Evolutionary conservation across 2,888 invertebrate genomes (phyloP), one percentile per base, ranked within the genome.

Genomic region (Rhorus exstirpatorius): DNA sequence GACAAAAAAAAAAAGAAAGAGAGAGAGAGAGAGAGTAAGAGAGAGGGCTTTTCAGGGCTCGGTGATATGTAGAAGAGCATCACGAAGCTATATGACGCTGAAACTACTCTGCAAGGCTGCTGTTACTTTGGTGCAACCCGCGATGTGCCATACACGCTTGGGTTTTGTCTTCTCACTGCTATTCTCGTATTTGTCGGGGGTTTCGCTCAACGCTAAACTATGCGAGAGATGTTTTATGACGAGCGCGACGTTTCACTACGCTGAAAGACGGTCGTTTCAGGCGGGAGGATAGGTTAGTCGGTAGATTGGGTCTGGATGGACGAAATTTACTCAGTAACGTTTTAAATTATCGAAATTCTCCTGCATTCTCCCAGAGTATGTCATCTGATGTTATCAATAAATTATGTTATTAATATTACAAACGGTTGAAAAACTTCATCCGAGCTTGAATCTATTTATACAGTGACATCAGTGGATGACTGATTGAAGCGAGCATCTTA

Each of bases 141-240:
- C 35, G 14, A 17, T 49, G 21, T 55, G 41, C 55, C 35, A 31
- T 51, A 51, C 35, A 31, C 55, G 46, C 46, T 55, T 46, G 12
- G 49, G 63, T 70, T 70, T 75, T 68, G 68, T 76, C 51, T 79
- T 67, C 46, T 53, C 71, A 65, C 49, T 77, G 81, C 81, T 81
- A 81, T 81, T 81, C 81, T 81, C 67, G 81, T 81, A 81, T 81
- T 67, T 67, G 71, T 77, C 35, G 65, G 60, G 51, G 65, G 10
- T 38, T 60, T 60, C 46, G 19, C 71, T 71, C 60, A 76, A 51
- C 80, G 58, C 53, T 72, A 19, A 81, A 81, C 81, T 77, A 72
- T 72, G 67, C 76, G 49, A 51, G 81, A 76, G 71, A 81, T 77
- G 71, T 81, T 81, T 81, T 81, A 81, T 81, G 81, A 81, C 61